phyloP scores from a whole-genome alignment of 2,797 vertebrate genomes.

The Echeneis naucrates region DNA sequence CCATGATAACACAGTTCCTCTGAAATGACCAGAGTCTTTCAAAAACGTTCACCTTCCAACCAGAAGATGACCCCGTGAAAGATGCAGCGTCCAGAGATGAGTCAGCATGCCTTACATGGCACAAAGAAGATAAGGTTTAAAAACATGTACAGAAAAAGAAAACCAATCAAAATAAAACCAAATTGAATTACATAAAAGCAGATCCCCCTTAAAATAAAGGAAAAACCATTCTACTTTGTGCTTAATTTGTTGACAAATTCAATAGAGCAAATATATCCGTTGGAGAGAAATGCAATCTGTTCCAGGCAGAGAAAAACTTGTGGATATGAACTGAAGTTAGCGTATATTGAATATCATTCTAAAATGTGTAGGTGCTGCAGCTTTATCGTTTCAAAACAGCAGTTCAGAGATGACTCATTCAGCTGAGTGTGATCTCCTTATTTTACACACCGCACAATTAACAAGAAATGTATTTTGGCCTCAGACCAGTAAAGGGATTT shows the following conservation, averaged over 20 bases:
- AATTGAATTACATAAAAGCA: not conserved
- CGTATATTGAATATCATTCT: not conserved
- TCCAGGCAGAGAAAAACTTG: not conserved
- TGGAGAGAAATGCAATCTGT: not conserved
- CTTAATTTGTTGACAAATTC: not conserved
- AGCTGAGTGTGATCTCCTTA: not conserved
- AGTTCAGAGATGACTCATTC: not conserved
- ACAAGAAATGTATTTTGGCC: conserved; percentile 17
- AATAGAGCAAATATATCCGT: not conserved
- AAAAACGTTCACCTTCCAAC: conserved; percentile 24
- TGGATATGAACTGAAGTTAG: not conserved
- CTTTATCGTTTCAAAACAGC: not conserved
- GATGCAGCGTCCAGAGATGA: not conserved
- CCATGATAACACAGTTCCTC: conserved; percentile 34
- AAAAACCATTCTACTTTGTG: not conserved
- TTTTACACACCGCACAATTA: too few species aligned
- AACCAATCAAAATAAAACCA: not conserved
- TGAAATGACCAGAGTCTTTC: conserved; percentile 38
- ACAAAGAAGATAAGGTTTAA: not conserved
- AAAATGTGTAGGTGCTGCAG: conserved; percentile 1
- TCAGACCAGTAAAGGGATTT: not conserved
- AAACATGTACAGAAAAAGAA: not conserved
- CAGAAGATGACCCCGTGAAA: conserved; percentile 14
- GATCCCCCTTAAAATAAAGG: not conserved
- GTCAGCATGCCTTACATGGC: not conserved